Evolutionary conservation across 2,888 invertebrate genomes (phyloP).

Genomic region (Perizoma flavofasciatum): DNA sequence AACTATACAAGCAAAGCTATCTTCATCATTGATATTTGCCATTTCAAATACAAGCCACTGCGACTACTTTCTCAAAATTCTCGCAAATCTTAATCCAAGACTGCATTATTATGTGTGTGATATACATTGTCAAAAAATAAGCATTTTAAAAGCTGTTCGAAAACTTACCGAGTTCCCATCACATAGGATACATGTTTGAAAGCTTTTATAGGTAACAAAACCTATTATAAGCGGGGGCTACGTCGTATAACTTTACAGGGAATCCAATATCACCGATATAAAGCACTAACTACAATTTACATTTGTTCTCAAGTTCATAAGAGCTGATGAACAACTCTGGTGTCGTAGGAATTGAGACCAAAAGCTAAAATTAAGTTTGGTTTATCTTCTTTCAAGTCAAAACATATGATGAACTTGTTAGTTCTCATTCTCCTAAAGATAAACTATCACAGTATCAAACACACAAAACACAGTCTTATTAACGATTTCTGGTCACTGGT

Average conservation of each 20-base stretch:
- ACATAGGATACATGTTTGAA: constrained; percentile 7
- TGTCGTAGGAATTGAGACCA: too few relatives aligned
- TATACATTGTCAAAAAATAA: constrained; percentile 39
- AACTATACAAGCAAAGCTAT: not conserved
- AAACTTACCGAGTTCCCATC: constrained; percentile 13
- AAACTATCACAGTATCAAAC: constrained; percentile 60
- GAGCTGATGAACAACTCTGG: too few relatives aligned
- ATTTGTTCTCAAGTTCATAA: not conserved
- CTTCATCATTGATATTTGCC: not conserved
- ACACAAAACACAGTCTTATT: constrained; percentile 72
- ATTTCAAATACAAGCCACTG: too few relatives aligned
- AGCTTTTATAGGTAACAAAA: constrained; percentile 7
- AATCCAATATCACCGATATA: constrained; percentile 23
- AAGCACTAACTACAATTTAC: constrained; percentile 34
- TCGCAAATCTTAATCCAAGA: constrained; percentile 51
- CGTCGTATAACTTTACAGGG: constrained; percentile 6
- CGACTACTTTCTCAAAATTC: constrained; percentile 34
- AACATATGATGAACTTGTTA: constrained; percentile 27
- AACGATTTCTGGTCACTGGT: constrained; percentile 53
- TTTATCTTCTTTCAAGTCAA: not conserved
- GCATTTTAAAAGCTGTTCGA: constrained; percentile 25
- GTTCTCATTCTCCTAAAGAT: constrained; percentile 30
- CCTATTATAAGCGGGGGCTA: constrained; percentile 1
- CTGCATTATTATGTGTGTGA: constrained; percentile 64
- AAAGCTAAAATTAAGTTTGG: not conserved